Percentiles rank a stretch among this genome's conserved stretches.
Conservation (phyloP, 2,888 invertebrate species). For the Macaria notata region DNA sequence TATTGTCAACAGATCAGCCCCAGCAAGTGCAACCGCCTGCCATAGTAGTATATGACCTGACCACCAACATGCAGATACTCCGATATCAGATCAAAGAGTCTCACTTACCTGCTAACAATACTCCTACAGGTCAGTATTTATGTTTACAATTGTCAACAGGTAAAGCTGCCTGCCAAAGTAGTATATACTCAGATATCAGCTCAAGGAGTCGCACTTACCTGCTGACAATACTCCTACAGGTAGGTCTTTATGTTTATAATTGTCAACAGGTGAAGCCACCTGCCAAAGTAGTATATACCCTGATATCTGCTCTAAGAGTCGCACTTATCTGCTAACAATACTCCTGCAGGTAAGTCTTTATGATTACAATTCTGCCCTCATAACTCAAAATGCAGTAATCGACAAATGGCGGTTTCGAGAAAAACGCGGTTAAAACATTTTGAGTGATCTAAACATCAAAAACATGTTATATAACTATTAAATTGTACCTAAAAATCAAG, state of each 20-base stretch:
- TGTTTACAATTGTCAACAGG: slow-evolving; percentile 41
- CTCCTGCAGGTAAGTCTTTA: slow-evolving; percentile 65
- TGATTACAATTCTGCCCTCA: too few species aligned
- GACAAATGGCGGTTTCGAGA: too few species aligned
- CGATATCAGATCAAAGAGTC: slow-evolving; percentile 78
- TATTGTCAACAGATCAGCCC: slow-evolving; percentile 58
- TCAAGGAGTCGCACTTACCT: slow-evolving; percentile 68
- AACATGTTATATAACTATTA: too few species aligned
- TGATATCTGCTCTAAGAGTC: slow-evolving; percentile 80
- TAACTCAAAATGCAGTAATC: too few species aligned
- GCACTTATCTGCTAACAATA: slow-evolving; percentile 59
- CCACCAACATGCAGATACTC: slow-evolving; percentile 82
- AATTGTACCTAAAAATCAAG: too few species aligned
- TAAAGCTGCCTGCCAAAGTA: slow-evolving; percentile 84
- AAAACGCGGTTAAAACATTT: too few species aligned
- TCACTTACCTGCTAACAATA: slow-evolving; percentile 59
- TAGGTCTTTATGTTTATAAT: not conserved
- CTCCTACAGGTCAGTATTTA: slow-evolving; percentile 53
- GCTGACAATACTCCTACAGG: slow-evolving; percentile 66
- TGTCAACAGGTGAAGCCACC: slow-evolving; percentile 78
- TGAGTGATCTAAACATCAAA: too few species aligned
- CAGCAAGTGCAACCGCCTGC: slow-evolving; percentile 81
- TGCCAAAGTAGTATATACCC: slow-evolving; percentile 85
- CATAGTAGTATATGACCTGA: slow-evolving; percentile 85
- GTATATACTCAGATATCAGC: slow-evolving; percentile 83